Evolutionary conservation across 1,140 invertebrate species (phyloP), one percentile per base, ranked within the genome.

Genomic region (Bombus difficillimus): DNA sequence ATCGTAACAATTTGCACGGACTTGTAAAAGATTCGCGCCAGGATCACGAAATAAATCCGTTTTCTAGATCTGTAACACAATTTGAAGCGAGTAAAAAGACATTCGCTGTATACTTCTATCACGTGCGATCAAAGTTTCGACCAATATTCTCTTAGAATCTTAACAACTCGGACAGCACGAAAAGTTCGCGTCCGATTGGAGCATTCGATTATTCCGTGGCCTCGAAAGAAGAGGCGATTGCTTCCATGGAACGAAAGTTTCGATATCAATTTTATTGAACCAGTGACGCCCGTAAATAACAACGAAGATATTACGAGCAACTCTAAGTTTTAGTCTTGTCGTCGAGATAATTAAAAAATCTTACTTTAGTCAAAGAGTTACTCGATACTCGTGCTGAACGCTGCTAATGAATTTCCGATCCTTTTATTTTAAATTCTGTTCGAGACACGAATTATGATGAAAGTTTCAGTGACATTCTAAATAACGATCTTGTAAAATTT

Each of bases 161-260:
- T 34, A 66, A 71, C 43, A 81, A n/a, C 41, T 12, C 68, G 43
- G 39, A 53, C 47, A 25, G 32, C 32, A 13, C 3, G 39, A 3
- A 74, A 72, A n/a, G 34, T 74, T 34, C 53, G 1, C 69, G 39
- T 39, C 15, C 12, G 34, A 59, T n/a, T 22, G 66, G 43, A 25
- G 15, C 34, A 22, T 59, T 37, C 57, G 72, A 76, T 83, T 76
- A 76, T 68, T 25, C 41, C 32, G 22, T 5, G 15, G 34, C n/a
- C 59, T 32, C 5, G 34, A 25, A 53, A 53, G 47, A 32, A 53
- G 28, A 13, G 59, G 41, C 53, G 53, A 62, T 53, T 62, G 73
- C 34, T 62, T 83, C 34, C 25, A 39, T 53, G 25, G 34, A 83
- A 39, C 73, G 73, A 25, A 76, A 76, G 41, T 83, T 83, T 39